A percentile compares a stretch with the other conserved stretches of the same genome.
phyloP scores from a whole-genome alignment of 2,888 invertebrate species.

The Athalia cordata region DNA sequence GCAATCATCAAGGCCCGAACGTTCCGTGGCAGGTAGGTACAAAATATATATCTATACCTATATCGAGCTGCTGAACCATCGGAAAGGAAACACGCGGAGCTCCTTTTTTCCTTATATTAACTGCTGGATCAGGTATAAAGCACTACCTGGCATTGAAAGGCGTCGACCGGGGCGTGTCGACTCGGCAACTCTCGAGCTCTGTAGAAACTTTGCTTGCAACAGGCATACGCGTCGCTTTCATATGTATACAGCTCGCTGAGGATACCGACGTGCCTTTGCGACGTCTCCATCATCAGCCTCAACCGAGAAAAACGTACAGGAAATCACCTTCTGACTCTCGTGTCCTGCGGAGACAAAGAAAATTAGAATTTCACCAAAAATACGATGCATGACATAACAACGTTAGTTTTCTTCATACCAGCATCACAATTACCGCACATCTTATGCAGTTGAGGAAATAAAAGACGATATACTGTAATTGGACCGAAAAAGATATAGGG shows the following conservation, averaged over 20 bases:
- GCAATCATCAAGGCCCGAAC: conserved; percentile 50
- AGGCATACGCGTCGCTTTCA: conserved; percentile 9
- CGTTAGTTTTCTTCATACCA: no score
- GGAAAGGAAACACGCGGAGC: conserved; percentile 24
- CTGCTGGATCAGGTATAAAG: conserved; percentile 20
- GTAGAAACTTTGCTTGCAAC: conserved; percentile 22
- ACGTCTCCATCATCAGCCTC: no score
- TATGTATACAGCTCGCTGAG: no score
- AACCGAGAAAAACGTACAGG: not conserved
- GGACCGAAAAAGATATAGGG: no score
- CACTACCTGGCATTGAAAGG: conserved; percentile 43
- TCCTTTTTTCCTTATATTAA: conserved; percentile 13
- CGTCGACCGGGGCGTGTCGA: conserved; percentile 40
- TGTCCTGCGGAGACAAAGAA: no score
- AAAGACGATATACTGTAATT: not conserved
- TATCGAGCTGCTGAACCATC: conserved; percentile 20
- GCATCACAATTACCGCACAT: no score
- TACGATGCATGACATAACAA: no score
- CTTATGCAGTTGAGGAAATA: no score
- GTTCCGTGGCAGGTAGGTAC: conserved; percentile 19
- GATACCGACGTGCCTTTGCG: no score
- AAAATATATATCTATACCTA: conserved; percentile 3
- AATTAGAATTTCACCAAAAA: no score
- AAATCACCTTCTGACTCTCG: no score
- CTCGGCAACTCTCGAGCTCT: conserved; percentile 5